A percentile compares a stretch with the other conserved stretches of the same genome.
These are phyloP conservation scores for Aramus guarauna DNA, from an alignment of 2,113 vertebrate species.

Conservation along the genomic window DNA sequence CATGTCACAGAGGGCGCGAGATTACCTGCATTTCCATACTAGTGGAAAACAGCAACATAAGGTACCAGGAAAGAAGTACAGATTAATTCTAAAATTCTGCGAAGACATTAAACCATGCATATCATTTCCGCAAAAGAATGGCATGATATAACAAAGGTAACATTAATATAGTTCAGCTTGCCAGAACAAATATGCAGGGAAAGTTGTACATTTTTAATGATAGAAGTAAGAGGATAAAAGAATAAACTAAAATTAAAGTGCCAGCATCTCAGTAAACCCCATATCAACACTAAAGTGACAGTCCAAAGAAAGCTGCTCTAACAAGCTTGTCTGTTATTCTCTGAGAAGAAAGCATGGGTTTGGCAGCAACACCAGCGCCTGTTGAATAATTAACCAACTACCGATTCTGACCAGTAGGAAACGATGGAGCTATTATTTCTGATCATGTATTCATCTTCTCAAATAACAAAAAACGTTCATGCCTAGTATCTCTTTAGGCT, in stretches of 20 bases:
- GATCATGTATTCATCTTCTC: background rate
- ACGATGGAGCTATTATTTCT: background rate
- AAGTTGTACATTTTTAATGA: background rate
- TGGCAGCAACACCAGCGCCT: conserved; percentile 45
- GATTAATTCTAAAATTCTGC: background rate
- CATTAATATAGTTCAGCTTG: background rate
- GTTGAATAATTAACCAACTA: conserved; percentile 52
- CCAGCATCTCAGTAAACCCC: background rate
- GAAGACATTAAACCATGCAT: background rate
- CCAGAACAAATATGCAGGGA: background rate
- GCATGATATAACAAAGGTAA: background rate
- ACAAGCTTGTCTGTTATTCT: conserved; percentile 50
- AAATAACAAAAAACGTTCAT: background rate
- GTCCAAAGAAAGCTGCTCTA: conserved; percentile 54
- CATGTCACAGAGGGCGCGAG: background rate
- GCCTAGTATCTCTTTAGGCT: background rate
- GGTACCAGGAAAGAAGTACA: background rate
- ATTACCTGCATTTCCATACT: conserved; percentile 48
- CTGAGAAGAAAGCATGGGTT: conserved; percentile 28
- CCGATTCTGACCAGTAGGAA: conserved; percentile 27
- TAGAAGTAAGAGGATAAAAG: background rate
- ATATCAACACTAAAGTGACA: conserved; percentile 26
- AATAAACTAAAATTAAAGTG: conserved; percentile 28
- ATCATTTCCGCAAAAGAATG: background rate
- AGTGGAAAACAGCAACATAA: conserved; percentile 45